Evolutionary conservation across 1,140 invertebrate genomes (phyloP).

Genomic region (Drosophila pectinifera): DNA sequence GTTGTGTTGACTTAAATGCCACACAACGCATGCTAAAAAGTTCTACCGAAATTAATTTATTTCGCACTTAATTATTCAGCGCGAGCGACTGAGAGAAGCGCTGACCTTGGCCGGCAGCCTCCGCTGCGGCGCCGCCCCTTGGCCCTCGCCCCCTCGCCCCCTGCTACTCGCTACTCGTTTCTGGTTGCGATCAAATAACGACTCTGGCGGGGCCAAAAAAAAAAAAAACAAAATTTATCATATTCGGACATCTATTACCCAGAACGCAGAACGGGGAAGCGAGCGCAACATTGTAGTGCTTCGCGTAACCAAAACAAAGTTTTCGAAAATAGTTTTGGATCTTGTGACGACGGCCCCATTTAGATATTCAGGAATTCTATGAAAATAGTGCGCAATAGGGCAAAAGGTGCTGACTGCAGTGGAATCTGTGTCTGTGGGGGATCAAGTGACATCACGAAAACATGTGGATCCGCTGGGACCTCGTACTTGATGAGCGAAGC

Average conservation of each 20-base stretch:
- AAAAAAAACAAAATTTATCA: constrained; percentile 50
- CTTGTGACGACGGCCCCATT: constrained; percentile 14
- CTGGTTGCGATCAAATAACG: constrained; percentile 66
- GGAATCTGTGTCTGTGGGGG: constrained; percentile 16
- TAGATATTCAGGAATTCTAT: constrained; percentile 7
- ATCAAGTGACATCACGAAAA: constrained; percentile 53
- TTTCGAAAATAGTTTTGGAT: constrained; percentile 52
- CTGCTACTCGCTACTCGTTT: constrained; percentile 23
- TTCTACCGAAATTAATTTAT: constrained; percentile 78
- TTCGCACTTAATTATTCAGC: constrained; percentile 79
- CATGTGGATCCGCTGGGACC: constrained; percentile 3
- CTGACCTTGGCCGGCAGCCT: constrained; percentile 58
- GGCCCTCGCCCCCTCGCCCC: constrained; percentile 9
- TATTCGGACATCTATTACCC: constrained; percentile 37
- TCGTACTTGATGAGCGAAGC: constrained; percentile 19
- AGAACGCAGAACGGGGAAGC: constrained; percentile 7
- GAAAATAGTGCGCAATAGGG: constrained; percentile 59
- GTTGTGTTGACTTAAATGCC: constrained; percentile 53
- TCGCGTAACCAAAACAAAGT: constrained; percentile 32
- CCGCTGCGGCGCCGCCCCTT: neutral
- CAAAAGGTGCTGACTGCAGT: constrained; percentile 31
- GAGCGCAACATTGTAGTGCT: constrained; percentile 15
- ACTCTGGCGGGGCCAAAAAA: constrained; percentile 30
- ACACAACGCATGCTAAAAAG: constrained; percentile 72
- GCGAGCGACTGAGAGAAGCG: constrained; percentile 42